These are phyloP conservation scores for Pogonomyrmex californicus DNA, from an alignment of 1,140 invertebrate species.

Conservation along the genomic window DNA sequence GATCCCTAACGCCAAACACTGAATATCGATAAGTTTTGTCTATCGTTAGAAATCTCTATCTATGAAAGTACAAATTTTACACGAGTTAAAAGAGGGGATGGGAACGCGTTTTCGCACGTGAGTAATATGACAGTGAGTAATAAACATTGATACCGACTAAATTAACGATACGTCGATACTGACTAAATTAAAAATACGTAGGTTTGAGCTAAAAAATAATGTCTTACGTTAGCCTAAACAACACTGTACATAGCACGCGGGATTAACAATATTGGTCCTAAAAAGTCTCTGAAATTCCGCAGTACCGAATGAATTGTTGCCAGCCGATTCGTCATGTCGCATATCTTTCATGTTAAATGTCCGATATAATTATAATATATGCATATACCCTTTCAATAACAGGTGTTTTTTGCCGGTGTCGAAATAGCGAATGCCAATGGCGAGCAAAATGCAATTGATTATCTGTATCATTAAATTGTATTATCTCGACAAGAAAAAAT, in stretches of 20 bases:
- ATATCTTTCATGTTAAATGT: conserved; percentile 9
- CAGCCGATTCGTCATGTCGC: conserved; percentile 26
- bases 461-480: conserved; percentile 32
- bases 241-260: conserved; percentile 60
- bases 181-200: conserved; percentile 41
- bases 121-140: conserved; percentile 40
- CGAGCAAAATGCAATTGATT: conserved; percentile 31
- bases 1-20: conserved; percentile 65
- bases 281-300: conserved; percentile 47
- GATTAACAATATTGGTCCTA: conserved; percentile 70
- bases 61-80: conserved; percentile 81
- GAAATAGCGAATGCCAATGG: conserved; percentile 12
- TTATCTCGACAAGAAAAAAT: conserved; percentile 37
- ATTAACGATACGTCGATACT: conserved; percentile 33
- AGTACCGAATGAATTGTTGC: conserved; percentile 44
- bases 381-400: background rate
- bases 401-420: background rate
- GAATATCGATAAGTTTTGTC: conserved; percentile 64
- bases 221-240: conserved; percentile 54
- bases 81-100: conserved; percentile 31
- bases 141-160: conserved; percentile 51
- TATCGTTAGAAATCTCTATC: conserved; percentile 69
- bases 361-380: background rate
- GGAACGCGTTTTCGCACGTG: conserved; percentile 21
- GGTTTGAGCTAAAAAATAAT: conserved; percentile 57